Evolutionary conservation across 2,113 vertebrate genomes (phyloP), one percentile per base, ranked within the genome.

Genomic region (Capricornis sumatraensis): DNA sequence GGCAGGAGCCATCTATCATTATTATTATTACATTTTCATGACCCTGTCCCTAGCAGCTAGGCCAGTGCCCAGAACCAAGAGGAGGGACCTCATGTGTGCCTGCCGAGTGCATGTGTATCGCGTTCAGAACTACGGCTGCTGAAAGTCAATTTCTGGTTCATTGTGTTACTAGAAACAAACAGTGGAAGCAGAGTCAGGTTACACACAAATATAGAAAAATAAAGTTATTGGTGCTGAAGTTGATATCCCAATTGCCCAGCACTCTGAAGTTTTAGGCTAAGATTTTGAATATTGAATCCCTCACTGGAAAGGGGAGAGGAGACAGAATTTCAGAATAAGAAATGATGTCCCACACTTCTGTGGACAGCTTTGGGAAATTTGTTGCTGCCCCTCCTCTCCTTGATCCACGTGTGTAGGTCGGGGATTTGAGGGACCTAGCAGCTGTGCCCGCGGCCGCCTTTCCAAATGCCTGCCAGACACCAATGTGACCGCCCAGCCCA

Each of bases 81-180:
- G 12, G 47, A 79, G 9, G 28, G 27, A 19, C 13, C 62, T 64
- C 14, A 10, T 16, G 11, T 4, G 1, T 58, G 25, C 2, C 28
- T 25, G 4, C 27, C 55, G 53, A n/a, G 25, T 10, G 9, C 5
- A 3, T 60, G 55, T 45, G 6, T 60, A 11, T 33, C 11, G 0
- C 17, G 12, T 60, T 71, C 57, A 62, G 57, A 84, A 91, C 19
- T 17, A 28, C 0, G 36, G 74, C n/a, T 16, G 1, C 36, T 81
- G 74, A 97, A 62, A 79, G 95, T 89, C 89, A 84, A 96, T 96
- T 98, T 97, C 60, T 95, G 94, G 95, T 93, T 76, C 13, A 45
- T 33, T 89, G 95, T 97, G 86, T 97, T 98, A 94, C 96, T 97
- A 89, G 96, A 95, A 28, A 92, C 5, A 85, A 7, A 55, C 74